Conservation (phyloP, 2,113 vertebrate species). For the Alligator mississippiensis region DNA sequence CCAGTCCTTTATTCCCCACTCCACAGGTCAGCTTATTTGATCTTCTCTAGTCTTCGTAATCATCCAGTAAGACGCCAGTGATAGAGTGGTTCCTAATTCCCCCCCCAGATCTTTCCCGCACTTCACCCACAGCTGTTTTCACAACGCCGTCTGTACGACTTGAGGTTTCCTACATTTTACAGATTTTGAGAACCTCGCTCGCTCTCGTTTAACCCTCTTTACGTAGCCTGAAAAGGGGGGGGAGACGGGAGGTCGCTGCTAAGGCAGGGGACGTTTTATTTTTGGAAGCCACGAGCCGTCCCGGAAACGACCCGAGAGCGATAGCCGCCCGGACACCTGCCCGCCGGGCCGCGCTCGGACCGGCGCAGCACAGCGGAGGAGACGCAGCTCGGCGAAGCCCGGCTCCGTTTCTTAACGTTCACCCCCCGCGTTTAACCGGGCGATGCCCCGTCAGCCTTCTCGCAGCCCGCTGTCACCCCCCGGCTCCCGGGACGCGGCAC, state of each 20-base stretch:
- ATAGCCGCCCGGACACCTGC: background rate
- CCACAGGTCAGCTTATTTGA: background rate
- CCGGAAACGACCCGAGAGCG: background rate
- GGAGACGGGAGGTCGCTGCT: background rate
- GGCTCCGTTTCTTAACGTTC: background rate
- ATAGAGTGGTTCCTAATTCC: background rate
- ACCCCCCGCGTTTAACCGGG: too few species aligned
- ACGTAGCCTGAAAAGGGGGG: background rate
- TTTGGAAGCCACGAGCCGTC: background rate
- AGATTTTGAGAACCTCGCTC: background rate
- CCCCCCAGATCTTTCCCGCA: too few species aligned
- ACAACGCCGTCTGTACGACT: background rate
- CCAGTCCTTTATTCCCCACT: background rate
- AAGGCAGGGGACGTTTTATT: too few species aligned
- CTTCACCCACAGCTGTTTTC: background rate
- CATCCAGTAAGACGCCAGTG: background rate
- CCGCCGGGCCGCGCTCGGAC: background rate
- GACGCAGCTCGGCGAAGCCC: background rate
- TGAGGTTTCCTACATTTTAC: background rate
- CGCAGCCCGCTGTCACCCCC: too few species aligned
- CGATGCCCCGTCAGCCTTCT: too few species aligned
- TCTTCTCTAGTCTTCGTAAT: background rate
- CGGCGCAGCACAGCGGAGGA: background rate
- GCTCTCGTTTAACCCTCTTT: background rate
- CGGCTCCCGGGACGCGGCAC: too few species aligned